Conservation (phyloP, 2,888 invertebrate genomes). For the Agriopis marginaria region DNA sequence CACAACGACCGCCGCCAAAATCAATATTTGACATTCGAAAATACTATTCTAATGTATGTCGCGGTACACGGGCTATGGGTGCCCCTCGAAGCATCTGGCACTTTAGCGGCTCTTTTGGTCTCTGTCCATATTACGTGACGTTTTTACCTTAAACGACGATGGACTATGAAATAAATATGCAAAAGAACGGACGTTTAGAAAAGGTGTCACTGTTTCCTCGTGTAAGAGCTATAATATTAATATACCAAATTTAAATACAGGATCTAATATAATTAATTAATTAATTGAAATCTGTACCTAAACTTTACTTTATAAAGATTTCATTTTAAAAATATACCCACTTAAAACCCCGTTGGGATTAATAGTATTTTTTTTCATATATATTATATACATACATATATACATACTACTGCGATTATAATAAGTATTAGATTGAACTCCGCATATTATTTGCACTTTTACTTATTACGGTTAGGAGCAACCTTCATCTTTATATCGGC, state of each 20-base stretch:
- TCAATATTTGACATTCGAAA: conserved; percentile 85
- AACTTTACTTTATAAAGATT: neutral
- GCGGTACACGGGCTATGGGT: conserved; percentile 65
- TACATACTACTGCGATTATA: neutral
- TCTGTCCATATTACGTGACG: conserved; percentile 67
- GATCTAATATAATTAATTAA: neutral
- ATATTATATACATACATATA: no score
- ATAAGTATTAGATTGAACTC: neutral
- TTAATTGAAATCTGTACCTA: neutral
- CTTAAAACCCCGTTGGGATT: no score
- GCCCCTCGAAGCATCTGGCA: conserved; percentile 72
- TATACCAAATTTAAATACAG: no score
- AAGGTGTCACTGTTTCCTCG: neutral
- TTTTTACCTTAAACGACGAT: conserved; percentile 48
- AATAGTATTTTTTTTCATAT: no score
- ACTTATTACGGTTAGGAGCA: conserved; percentile 42
- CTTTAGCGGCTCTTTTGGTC: conserved; percentile 81
- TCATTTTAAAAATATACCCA: neutral
- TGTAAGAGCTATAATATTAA: neutral
- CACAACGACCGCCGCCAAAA: conserved; percentile 82
- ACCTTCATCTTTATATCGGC: conserved; percentile 54
- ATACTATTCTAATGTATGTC: conserved; percentile 85
- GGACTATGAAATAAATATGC: conserved; percentile 10
- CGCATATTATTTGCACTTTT: conserved; percentile 13
- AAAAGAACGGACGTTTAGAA: conserved; percentile 2